phyloP scores from a whole-genome alignment of 1,140 invertebrate genomes.

The Pseudachorutes palmiensis region DNA sequence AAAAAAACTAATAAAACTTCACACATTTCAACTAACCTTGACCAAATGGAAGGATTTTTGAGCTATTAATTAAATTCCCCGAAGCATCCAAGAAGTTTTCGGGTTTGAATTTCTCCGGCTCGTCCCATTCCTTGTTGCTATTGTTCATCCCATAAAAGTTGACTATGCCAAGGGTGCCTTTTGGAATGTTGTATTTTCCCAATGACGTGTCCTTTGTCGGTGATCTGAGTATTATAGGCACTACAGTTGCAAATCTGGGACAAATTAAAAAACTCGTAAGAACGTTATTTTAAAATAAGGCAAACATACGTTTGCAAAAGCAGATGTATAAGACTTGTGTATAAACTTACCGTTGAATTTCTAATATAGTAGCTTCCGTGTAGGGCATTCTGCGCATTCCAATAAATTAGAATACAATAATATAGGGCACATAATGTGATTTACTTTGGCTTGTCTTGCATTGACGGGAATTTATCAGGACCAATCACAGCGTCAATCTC shows the following conservation, averaged over 20 bases:
- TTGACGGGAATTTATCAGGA: slow-evolving; percentile 53
- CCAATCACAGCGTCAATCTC: slow-evolving; percentile 71
- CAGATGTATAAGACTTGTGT: too few relatives aligned
- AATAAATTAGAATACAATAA: background rate
- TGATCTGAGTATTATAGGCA: background rate
- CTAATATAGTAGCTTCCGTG: slow-evolving; percentile 10
- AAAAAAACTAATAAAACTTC: background rate
- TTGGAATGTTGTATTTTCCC: slow-evolving; percentile 11
- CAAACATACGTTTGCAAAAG: too few relatives aligned
- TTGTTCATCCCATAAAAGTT: slow-evolving; percentile 27
- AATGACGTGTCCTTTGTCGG: background rate
- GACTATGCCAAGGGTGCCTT: slow-evolving; percentile 31
- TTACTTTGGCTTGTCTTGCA: slow-evolving; percentile 62
- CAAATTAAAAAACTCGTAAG: background rate
- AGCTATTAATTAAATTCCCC: slow-evolving; percentile 27
- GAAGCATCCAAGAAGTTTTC: slow-evolving; percentile 31
- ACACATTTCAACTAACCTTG: background rate
- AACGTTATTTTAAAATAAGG: too few relatives aligned
- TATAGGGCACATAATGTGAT: slow-evolving; percentile 30
- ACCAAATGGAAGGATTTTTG: slow-evolving; percentile 32
- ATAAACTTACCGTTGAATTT: slow-evolving; percentile 11
- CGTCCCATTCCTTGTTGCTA: slow-evolving; percentile 26
- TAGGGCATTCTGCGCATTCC: background rate
- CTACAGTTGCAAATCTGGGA: slow-evolving; percentile 2
- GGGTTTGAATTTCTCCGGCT: slow-evolving; percentile 26